Evolutionary conservation across 2,888 invertebrate genomes (phyloP).

Genomic region (Spilosoma lubricipeda): DNA sequence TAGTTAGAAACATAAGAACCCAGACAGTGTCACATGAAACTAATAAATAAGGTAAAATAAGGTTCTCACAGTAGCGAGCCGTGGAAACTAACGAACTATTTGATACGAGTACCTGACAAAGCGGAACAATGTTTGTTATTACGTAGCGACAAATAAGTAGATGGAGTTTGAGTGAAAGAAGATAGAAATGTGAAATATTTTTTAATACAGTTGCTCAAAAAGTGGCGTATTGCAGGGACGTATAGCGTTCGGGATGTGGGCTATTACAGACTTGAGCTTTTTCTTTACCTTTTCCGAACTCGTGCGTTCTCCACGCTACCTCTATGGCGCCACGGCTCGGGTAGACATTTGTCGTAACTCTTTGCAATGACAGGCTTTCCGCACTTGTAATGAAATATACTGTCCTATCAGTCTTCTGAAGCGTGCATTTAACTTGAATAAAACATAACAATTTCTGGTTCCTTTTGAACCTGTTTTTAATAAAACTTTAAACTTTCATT

Average conservation of each 20-base stretch:
- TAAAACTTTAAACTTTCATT: background rate
- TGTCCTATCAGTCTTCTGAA: background rate
- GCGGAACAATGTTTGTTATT: slow-evolving; percentile 38
- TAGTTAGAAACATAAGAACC: slow-evolving; percentile 28
- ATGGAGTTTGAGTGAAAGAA: slow-evolving; percentile 13
- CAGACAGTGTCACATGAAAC: slow-evolving; percentile 43
- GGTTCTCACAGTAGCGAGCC: slow-evolving; percentile 40
- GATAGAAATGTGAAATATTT: background rate
- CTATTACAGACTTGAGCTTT: no score
- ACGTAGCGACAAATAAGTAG: slow-evolving; percentile 26
- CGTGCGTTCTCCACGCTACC: no score
- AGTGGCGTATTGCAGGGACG: no score
- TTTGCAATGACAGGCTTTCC: no score
- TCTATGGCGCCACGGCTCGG: no score
- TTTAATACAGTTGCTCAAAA: no score
- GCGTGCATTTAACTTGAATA: background rate
- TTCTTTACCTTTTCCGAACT: no score
- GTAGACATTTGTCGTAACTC: no score
- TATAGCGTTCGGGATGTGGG: no score
- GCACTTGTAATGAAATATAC: no score
- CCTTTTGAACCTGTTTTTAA: background rate
- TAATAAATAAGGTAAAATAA: slow-evolving; percentile 46
- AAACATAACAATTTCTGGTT: background rate
- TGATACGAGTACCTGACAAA: slow-evolving; percentile 40
- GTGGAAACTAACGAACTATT: slow-evolving; percentile 48